These are phyloP conservation scores for mouse (Mus musculus) DNA, from an alignment of 2,113 vertebrate species.

Conservation along the genomic window DNA sequence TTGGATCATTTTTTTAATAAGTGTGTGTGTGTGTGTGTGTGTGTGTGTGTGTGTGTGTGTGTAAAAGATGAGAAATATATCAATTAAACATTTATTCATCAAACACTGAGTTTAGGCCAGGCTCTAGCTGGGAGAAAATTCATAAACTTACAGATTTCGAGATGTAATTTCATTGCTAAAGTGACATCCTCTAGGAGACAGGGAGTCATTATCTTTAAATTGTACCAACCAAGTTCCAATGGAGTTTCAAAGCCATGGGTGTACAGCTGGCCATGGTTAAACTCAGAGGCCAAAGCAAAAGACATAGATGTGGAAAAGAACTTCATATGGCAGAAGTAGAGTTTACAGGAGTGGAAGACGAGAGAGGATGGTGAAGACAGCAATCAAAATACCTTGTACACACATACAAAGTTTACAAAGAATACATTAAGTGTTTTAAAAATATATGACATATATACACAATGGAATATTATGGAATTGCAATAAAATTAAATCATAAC, in stretches of 20 bases:
- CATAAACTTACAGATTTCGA: too few relatives aligned
- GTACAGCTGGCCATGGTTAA: neutral
- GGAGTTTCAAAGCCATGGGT: neutral
- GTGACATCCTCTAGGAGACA: neutral
- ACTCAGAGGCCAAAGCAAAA: neutral
- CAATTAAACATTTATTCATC: too few relatives aligned
- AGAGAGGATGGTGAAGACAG: neutral
- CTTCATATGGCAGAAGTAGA: neutral
- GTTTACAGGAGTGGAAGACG: neutral
- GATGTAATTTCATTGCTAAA: neutral
- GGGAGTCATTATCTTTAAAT: neutral
- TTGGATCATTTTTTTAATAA: too few relatives aligned
- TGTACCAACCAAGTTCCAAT: neutral
- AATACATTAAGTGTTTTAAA: neutral
- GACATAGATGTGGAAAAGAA: neutral
- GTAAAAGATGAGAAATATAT: too few relatives aligned
- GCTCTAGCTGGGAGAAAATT: too few relatives aligned
- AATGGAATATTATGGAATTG: neutral
- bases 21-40: too few relatives aligned
- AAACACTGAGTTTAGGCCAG: too few relatives aligned
- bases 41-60: too few relatives aligned
- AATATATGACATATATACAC: neutral
- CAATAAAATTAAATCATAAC: neutral
- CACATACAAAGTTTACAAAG: neutral
- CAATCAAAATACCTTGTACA: neutral